Conservation (phyloP, 2,797 vertebrate genomes). For the Sebastiscus albofasciatus region DNA sequence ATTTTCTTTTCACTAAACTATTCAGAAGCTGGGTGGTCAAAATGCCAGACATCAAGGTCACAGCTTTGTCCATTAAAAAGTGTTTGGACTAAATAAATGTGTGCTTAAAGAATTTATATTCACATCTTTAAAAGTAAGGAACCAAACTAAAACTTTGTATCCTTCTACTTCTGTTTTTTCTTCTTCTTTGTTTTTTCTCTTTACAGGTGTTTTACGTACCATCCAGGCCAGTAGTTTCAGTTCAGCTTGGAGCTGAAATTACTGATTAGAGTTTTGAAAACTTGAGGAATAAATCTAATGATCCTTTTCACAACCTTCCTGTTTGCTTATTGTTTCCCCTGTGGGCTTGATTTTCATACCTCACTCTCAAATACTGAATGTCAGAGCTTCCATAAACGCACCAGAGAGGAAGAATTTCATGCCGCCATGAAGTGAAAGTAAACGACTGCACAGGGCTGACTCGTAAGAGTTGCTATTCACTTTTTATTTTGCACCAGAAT, state of each 20-base stretch:
- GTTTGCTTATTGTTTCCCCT: not conserved
- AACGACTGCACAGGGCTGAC: accelerated
- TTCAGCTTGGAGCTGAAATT: not conserved
- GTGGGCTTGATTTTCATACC: not conserved
- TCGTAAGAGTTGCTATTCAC: not conserved
- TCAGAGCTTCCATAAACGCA: not conserved
- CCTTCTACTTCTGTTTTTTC: not conserved
- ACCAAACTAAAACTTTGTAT: not conserved
- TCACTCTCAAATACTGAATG: not conserved
- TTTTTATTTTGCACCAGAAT: not conserved
- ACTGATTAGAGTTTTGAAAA: not conserved
- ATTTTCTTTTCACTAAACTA: not conserved
- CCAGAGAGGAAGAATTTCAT: not conserved
- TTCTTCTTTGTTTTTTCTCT: not conserved
- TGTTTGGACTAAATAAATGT: not conserved
- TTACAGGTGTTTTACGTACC: not conserved
- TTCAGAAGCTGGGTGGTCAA: not conserved
- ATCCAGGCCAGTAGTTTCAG: not conserved
- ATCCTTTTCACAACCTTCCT: not conserved
- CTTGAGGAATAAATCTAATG: not conserved
- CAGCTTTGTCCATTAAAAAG: not conserved
- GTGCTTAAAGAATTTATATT: not conserved
- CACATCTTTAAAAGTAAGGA: not conserved
- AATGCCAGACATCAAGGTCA: not conserved
- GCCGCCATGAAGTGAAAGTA: not conserved